Conservation (phyloP, 2,113 vertebrate genomes). For the Myotis brandtii region DNA sequence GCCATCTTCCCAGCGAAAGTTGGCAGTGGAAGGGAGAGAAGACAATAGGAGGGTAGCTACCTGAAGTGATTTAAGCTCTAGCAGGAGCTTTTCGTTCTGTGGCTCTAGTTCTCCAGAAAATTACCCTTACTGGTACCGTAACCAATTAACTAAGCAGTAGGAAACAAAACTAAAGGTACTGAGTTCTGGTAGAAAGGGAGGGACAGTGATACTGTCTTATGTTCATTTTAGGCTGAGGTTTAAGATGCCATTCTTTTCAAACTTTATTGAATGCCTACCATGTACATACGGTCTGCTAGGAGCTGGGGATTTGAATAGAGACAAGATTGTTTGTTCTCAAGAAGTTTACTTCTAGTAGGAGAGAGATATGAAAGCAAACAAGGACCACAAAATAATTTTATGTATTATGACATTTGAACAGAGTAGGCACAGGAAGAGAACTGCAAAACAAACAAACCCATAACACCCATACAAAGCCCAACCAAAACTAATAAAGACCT, state of each 20-base stretch:
- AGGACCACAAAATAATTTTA: neutral
- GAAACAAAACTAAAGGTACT: slow-evolving; percentile 25
- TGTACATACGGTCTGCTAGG: neutral
- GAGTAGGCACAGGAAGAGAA: neutral
- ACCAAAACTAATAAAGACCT: neutral
- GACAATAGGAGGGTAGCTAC: neutral
- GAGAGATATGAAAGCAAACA: neutral
- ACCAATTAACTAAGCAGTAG: neutral
- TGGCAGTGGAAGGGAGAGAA: neutral
- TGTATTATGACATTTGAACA: neutral
- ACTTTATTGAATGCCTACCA: neutral
- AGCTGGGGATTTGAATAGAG: neutral
- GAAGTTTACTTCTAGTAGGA: neutral
- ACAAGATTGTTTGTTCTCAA: neutral
- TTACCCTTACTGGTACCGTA: neutral
- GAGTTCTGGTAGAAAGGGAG: slow-evolving; percentile 2
- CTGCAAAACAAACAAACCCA: neutral
- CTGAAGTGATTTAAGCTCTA: neutral
- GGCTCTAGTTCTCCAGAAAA: slow-evolving; percentile 21
- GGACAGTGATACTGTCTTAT: neutral
- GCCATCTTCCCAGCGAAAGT: neutral
- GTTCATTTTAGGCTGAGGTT: neutral
- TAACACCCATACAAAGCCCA: slow-evolving; percentile 17
- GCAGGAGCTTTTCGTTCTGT: neutral
- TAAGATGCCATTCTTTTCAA: slow-evolving; percentile 24